Conservation (phyloP, 2,113 vertebrate species). For the Myotis lucifugus region DNA sequence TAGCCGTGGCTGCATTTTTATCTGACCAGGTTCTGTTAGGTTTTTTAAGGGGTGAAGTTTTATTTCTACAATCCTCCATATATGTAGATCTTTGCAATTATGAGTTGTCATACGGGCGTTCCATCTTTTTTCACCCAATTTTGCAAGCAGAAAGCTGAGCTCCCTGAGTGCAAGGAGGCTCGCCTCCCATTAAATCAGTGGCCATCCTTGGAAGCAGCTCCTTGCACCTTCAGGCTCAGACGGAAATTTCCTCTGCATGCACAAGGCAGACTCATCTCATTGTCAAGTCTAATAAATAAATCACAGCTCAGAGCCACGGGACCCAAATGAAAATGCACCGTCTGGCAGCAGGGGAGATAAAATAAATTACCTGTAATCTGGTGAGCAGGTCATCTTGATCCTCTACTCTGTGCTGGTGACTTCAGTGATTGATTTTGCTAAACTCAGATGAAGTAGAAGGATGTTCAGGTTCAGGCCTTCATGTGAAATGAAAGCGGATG, state of each 20-base stretch:
- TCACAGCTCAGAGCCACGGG: not conserved
- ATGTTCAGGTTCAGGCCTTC: not conserved
- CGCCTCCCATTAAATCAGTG: not conserved
- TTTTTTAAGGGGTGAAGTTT: not conserved
- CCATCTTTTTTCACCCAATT: not conserved
- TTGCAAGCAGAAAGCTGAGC: not conserved
- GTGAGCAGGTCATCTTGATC: conserved; percentile 51
- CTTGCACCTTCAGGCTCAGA: not conserved
- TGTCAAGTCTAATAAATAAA: conserved; percentile 67
- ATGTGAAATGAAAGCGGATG: not conserved
- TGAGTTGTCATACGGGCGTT: not conserved
- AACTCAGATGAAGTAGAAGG: conserved; percentile 51
- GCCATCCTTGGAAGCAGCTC: not conserved
- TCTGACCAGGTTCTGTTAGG: not conserved
- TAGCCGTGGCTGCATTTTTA: not conserved
- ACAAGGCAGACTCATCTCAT: conserved; percentile 21
- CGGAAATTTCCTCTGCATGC: conserved; percentile 43
- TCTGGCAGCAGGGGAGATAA: conserved; percentile 56
- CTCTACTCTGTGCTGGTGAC: conserved; percentile 10
- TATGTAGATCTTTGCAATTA: not conserved
- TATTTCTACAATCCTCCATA: not conserved
- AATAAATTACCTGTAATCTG: conserved; percentile 51
- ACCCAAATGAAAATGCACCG: conserved; percentile 20
- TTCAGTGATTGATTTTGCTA: conserved; percentile 39
- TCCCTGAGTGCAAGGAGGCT: not conserved